phyloP scores from a whole-genome alignment of 2,888 invertebrate genomes.

The Drosophila incognita region DNA sequence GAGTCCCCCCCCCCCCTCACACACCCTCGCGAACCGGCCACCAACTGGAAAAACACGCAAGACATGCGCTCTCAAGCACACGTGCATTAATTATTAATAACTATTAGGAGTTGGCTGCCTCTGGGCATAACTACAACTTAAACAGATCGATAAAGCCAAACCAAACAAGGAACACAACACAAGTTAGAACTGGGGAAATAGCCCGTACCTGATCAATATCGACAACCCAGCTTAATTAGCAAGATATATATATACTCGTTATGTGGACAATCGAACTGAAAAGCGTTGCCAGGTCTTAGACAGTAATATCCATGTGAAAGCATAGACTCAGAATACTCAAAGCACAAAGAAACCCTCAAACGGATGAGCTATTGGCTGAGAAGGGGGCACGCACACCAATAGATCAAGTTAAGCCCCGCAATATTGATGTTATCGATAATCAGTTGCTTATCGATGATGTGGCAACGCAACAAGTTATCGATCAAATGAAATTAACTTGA shows the following conservation, averaged over 20 bases:
- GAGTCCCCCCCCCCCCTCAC: not conserved
- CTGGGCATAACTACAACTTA: not conserved
- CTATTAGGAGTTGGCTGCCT: not conserved
- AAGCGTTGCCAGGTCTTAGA: not conserved
- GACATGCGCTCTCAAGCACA: not conserved
- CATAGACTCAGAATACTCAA: not conserved
- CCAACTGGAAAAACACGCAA: not conserved
- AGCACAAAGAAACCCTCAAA: not conserved
- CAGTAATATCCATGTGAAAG: not conserved
- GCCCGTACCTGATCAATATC: not conserved
- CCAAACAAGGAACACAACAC: not conserved
- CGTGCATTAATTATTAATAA: slow-evolving; percentile 4
- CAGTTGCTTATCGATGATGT: not conserved
- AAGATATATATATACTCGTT: not conserved
- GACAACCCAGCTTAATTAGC: not conserved
- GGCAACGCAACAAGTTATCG: not conserved
- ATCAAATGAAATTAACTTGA: not conserved
- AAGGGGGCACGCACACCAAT: no score
- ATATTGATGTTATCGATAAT: not conserved
- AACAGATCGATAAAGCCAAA: not conserved
- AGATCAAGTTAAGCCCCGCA: not conserved
- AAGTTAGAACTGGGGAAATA: not conserved
- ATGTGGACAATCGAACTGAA: not conserved
- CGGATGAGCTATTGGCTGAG: not conserved
- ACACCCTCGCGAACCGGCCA: not conserved